phyloP scores from a whole-genome alignment of 23 tunicate species.

The Halocynthia aurantium region DNA sequence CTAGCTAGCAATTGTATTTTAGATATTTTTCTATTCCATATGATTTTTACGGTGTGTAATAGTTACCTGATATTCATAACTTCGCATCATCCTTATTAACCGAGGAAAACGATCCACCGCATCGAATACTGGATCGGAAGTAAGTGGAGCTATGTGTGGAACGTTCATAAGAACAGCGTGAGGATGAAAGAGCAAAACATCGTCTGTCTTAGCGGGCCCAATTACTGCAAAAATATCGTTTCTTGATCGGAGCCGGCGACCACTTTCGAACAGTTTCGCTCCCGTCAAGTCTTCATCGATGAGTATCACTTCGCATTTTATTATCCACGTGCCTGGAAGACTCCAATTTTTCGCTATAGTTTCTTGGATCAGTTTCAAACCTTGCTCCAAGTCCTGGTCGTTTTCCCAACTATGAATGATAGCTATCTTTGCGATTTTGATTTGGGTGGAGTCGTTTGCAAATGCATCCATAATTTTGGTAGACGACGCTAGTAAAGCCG shows the following conservation, averaged over 20 bases:
- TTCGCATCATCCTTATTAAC: constrained; percentile 9
- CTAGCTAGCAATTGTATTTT: no score
- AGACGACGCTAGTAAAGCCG: no score
- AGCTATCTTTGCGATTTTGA: no score
- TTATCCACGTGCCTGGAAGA: no score
- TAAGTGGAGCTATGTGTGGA: constrained; percentile 21
- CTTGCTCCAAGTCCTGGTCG: no score
- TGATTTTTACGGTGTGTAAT: no score
- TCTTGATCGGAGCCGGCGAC: neutral
- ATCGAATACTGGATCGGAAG: constrained; percentile 22
- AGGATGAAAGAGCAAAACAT: constrained; percentile 13
- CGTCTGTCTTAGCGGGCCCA: constrained; percentile 17
- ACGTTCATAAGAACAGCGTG: neutral
- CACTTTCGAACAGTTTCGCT: constrained; percentile 11
- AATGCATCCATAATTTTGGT: no score
- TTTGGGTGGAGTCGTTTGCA: no score
- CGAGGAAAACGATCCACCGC: constrained; percentile 11
- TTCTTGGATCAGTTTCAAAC: no score
- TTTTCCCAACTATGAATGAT: no score
- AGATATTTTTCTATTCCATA: no score
- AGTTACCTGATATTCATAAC: constrained; percentile 12
- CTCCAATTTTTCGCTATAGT: no score
- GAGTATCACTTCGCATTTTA: neutral
- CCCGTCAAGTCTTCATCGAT: constrained; percentile 8
- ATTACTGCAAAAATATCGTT: constrained; percentile 2